These are phyloP conservation scores for Chesias legatella DNA, from an alignment of 2,888 invertebrate genomes.

Conservation along the genomic window DNA sequence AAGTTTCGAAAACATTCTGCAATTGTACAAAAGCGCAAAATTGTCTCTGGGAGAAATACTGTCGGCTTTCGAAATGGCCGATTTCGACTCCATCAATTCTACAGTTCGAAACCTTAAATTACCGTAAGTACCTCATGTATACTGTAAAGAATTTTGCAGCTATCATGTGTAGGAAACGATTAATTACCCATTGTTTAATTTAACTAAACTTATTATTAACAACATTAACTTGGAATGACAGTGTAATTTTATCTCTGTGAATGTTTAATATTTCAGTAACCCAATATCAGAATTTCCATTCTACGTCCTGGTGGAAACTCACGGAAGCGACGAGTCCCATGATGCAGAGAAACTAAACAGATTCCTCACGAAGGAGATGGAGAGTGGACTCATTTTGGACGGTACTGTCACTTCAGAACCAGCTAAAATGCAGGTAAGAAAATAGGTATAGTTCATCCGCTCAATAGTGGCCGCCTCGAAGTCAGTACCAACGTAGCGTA, in stretches of 20 bases:
- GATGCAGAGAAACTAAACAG: constrained; percentile 92
- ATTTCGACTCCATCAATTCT: constrained; percentile 85
- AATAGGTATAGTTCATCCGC: no score
- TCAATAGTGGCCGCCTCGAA: no score
- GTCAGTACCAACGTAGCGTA: no score
- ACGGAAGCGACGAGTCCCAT: constrained; percentile 91
- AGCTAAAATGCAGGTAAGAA: constrained; percentile 87
- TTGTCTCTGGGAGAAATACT: constrained; percentile 91
- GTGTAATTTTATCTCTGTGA: no score
- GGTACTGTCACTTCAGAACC: constrained; percentile 93
- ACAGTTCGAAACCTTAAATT: constrained; percentile 80
- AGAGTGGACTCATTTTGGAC: constrained; percentile 85
- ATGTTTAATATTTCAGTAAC: constrained; percentile 49
- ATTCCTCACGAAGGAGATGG: constrained; percentile 89
- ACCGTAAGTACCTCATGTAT: constrained; percentile 53
- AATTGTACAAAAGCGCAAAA: constrained; percentile 88
- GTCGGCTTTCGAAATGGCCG: constrained; percentile 98
- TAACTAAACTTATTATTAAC: no score
- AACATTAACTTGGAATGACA: no score
- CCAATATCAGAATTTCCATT: constrained; percentile 86
- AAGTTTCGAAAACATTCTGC: constrained; percentile 88
- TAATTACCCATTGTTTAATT: no score
- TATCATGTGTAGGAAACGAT: no score
- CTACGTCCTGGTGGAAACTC: constrained; percentile 92
- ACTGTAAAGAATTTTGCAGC: no score